Percentiles rank a stretch among this genome's conserved stretches.
These are phyloP conservation scores for Helarctos malayanus DNA, from an alignment of 2,797 vertebrate genomes.

Conservation along the genomic window DNA sequence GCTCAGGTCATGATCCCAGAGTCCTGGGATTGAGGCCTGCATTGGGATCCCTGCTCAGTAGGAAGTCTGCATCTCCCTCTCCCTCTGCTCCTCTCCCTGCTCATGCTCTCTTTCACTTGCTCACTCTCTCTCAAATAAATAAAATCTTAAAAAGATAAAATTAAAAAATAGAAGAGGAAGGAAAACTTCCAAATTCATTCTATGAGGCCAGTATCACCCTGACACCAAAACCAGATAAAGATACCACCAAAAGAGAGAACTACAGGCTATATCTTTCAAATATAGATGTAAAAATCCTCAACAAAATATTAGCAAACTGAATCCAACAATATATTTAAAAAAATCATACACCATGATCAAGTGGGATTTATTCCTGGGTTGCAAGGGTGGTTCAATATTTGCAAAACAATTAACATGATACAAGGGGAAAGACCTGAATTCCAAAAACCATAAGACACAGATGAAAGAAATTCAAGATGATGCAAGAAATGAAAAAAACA, in stretches of 20 bases:
- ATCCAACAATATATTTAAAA: background rate
- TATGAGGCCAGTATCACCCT: background rate
- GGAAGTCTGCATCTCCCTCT: too few species aligned
- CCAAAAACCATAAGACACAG: background rate
- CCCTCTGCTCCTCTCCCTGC: too few species aligned
- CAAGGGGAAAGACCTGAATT: background rate
- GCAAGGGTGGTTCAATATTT: background rate
- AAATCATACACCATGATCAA: background rate
- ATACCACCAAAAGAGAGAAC: background rate
- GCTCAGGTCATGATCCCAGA: too few species aligned
- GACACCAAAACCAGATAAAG: background rate
- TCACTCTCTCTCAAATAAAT: too few species aligned
- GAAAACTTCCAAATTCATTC: background rate
- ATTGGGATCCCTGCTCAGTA: too few species aligned
- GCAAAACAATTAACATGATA: background rate
- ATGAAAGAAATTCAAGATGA: background rate
- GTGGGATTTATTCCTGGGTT: background rate
- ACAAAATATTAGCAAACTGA: background rate
- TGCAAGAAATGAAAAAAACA: background rate
- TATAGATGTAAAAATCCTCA: background rate
- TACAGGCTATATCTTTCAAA: background rate
- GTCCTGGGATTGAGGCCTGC: too few species aligned
- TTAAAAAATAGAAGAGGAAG: background rate
- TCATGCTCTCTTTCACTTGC: too few species aligned
- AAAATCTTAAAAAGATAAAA: too few species aligned